phyloP scores from a whole-genome alignment of 2,888 invertebrate genomes.

The Rhamphomyia laevipes region DNA sequence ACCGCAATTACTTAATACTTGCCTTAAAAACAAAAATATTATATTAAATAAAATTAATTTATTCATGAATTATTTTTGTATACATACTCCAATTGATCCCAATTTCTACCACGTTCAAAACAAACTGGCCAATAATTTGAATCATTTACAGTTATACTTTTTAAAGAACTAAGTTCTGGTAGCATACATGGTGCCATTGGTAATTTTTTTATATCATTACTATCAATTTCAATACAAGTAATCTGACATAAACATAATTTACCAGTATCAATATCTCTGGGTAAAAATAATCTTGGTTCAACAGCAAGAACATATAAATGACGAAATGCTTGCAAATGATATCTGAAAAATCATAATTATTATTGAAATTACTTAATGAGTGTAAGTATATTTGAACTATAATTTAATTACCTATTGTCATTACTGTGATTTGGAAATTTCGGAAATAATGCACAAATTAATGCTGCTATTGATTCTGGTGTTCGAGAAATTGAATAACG shows the following conservation, averaged over 20 bases:
- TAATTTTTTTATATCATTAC: slow-evolving; percentile 39
- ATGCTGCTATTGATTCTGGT: slow-evolving; percentile 74
- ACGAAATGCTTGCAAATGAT: slow-evolving; percentile 92
- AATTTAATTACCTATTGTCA: slow-evolving; percentile 66
- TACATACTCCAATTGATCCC: slow-evolving; percentile 67
- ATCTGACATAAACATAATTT: slow-evolving; percentile 74
- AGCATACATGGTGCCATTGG: slow-evolving; percentile 74
- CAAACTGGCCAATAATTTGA: slow-evolving; percentile 82
- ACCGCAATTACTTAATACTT: slow-evolving; percentile 53
- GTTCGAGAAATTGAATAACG: slow-evolving; percentile 72
- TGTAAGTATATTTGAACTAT: neutral
- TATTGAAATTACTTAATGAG: neutral
- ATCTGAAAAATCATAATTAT: slow-evolving; percentile 45
- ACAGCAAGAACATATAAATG: slow-evolving; percentile 93
- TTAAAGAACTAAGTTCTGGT: slow-evolving; percentile 64
- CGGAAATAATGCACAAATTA: slow-evolving; percentile 90
- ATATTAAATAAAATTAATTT: slow-evolving; percentile 1
- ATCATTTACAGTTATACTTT: slow-evolving; percentile 67
- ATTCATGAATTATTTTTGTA: slow-evolving; percentile 1
- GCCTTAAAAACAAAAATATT: slow-evolving; percentile 35
- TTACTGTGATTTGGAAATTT: slow-evolving; percentile 94
- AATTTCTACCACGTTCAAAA: slow-evolving; percentile 71
- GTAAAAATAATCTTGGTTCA: slow-evolving; percentile 78
- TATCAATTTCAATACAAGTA: slow-evolving; percentile 40
- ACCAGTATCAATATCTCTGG: slow-evolving; percentile 70